Conservation (phyloP, 2,113 vertebrate genomes). For the Girardinichthys multiradiatus region DNA sequence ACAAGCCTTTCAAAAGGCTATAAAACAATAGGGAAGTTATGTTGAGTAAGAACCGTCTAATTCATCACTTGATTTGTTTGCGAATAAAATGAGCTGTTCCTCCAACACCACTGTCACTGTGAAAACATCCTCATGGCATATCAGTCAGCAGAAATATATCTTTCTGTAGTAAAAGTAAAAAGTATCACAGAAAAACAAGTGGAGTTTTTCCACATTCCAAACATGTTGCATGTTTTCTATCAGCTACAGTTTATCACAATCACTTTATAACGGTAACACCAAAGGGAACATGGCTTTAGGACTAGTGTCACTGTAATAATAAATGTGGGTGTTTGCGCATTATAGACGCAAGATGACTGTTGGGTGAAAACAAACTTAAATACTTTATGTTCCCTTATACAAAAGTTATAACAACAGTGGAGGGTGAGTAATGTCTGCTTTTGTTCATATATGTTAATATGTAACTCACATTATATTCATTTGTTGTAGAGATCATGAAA, state of each 20-base stretch:
- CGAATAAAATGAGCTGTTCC: not conserved
- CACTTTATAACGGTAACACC: too few relatives aligned
- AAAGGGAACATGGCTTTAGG: too few relatives aligned
- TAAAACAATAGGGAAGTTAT: not conserved
- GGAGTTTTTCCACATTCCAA: not conserved
- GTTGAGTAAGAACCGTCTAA: not conserved
- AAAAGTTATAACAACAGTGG: not conserved
- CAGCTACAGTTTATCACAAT: not conserved
- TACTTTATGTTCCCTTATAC: not conserved
- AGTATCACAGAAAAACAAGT: not conserved
- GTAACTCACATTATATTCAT: slow-evolving; percentile 23
- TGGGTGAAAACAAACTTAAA: too few relatives aligned
- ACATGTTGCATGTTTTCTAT: not conserved
- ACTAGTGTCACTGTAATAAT: too few relatives aligned
- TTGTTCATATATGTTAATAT: slow-evolving; percentile 20
- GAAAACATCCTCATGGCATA: slow-evolving; percentile 19
- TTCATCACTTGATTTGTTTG: not conserved
- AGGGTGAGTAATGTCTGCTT: not conserved
- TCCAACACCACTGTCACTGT: slow-evolving; percentile 31
- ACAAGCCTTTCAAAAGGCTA: slow-evolving; percentile 14
- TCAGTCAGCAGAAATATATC: slow-evolving; percentile 17
- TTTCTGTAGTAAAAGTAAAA: not conserved
- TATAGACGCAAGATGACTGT: too few relatives aligned
- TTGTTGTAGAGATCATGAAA: slow-evolving; percentile 42
- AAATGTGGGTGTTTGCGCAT: too few relatives aligned